phyloP scores from a whole-genome alignment of 35 echinoderm and acorn worm species.

The Chiridota heheva region DNA sequence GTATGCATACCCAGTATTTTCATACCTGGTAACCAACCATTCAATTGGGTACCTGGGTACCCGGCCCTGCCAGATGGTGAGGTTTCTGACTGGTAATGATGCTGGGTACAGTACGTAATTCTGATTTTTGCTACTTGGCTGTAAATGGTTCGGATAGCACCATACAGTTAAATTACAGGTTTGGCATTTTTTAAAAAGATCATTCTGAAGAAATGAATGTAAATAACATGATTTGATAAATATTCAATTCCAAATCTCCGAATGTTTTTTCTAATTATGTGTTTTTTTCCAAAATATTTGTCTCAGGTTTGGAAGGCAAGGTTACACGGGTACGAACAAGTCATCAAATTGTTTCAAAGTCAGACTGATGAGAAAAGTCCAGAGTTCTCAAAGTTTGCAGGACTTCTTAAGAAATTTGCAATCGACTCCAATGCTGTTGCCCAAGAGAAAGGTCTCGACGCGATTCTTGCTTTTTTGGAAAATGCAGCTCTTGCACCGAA shows the following conservation, averaged over 20 bases:
- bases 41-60: no score
- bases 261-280: not conserved
- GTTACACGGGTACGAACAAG: slow-evolving; percentile 86
- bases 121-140: not conserved
- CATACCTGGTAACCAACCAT: no score
- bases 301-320: slow-evolving; percentile 94
- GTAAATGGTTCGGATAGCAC: not conserved
- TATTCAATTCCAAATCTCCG: not conserved
- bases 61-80: no score
- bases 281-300: slow-evolving; percentile 20
- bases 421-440: slow-evolving; percentile 92
- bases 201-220: no score
- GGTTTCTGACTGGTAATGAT: no score
- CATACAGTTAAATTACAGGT: not conserved
- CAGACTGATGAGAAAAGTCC: slow-evolving; percentile 83
- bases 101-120: no score
- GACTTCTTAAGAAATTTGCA: slow-evolving; percentile 96
- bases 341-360: slow-evolving; percentile 69
- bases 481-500: slow-evolving; percentile 84
- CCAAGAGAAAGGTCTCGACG: slow-evolving; percentile 96
- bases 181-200: no score
- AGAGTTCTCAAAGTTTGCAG: slow-evolving; percentile 85
- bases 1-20: no score
- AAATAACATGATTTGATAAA: no score
- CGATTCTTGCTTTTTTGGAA: slow-evolving; percentile 68